phyloP scores from a whole-genome alignment of 1,140 invertebrate genomes.

The Cataglyphis hispanica region DNA sequence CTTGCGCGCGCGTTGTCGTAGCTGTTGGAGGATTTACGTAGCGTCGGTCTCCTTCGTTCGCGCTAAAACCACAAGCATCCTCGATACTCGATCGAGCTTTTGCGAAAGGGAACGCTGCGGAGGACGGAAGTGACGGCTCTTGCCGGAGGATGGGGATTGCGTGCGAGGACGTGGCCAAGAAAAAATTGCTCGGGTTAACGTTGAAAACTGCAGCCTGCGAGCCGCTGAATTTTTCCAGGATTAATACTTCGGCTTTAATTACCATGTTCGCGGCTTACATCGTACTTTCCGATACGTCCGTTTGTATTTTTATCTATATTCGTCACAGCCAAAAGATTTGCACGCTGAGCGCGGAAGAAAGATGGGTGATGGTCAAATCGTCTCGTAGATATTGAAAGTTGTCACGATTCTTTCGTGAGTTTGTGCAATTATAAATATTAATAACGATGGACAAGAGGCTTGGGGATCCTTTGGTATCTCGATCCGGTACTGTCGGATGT shows the following conservation, averaged over 20 bases:
- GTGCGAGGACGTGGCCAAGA: slow-evolving; percentile 50
- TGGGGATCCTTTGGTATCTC: slow-evolving; percentile 13
- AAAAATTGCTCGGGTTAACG: slow-evolving; percentile 37
- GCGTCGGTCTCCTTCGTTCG: slow-evolving; percentile 56
- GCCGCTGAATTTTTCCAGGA: slow-evolving; percentile 49
- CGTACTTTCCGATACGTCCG: slow-evolving; percentile 30
- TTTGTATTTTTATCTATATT: slow-evolving; percentile 52
- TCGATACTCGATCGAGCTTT: slow-evolving; percentile 57
- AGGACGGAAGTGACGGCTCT: slow-evolving; percentile 48
- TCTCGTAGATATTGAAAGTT: slow-evolving; percentile 52
- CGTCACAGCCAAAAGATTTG: slow-evolving; percentile 28
- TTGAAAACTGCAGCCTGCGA: slow-evolving; percentile 23
- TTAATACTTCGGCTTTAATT: slow-evolving; percentile 55
- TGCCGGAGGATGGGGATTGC: slow-evolving; percentile 15
- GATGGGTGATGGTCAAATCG: slow-evolving; percentile 44
- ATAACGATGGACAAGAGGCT: slow-evolving; percentile 33
- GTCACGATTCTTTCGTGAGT: neutral
- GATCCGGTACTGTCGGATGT: slow-evolving; percentile 46
- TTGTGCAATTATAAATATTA: slow-evolving; percentile 11
- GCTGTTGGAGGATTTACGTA: slow-evolving; percentile 63
- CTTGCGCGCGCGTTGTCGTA: slow-evolving; percentile 15
- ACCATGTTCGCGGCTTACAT: neutral
- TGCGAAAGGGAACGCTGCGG: slow-evolving; percentile 53
- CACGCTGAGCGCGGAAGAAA: neutral
- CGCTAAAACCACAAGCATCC: slow-evolving; percentile 76